phyloP scores from a whole-genome alignment of 2,888 invertebrate species.

The Leptinotarsa rubiginosa region DNA sequence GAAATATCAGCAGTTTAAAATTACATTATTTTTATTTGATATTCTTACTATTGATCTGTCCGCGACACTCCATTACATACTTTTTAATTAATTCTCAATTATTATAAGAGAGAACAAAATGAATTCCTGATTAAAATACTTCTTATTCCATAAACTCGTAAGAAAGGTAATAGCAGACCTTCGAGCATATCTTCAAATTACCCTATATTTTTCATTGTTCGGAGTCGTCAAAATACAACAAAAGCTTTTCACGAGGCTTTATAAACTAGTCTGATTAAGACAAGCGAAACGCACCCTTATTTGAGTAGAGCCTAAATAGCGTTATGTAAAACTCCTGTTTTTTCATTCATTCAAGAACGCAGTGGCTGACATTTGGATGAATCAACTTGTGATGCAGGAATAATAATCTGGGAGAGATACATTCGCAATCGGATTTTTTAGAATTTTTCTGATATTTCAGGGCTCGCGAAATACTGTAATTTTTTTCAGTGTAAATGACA shows the following conservation, averaged over 20 bases:
- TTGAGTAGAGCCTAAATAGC: slow-evolving; percentile 59
- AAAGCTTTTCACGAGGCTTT: slow-evolving; percentile 62
- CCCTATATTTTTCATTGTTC: slow-evolving; percentile 62
- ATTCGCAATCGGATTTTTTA: no score
- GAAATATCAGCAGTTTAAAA: no score
- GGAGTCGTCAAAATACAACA: slow-evolving; percentile 65
- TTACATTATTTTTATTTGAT: no score
- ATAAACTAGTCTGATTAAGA: slow-evolving; percentile 66
- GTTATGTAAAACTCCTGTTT: slow-evolving; percentile 63
- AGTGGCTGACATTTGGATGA: slow-evolving; percentile 12
- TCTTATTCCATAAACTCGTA: slow-evolving; percentile 24
- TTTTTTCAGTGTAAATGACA: no score
- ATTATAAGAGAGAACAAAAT: background rate
- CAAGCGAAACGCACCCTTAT: slow-evolving; percentile 65
- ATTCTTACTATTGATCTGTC: background rate
- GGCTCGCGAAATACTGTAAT: no score
- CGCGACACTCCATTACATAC: background rate
- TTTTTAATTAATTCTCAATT: background rate
- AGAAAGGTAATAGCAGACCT: slow-evolving; percentile 44
- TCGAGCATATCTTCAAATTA: slow-evolving; percentile 60
- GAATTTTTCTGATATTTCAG: no score
- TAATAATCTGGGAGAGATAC: background rate
- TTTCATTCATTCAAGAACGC: slow-evolving; percentile 56
- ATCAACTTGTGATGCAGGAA: no score
- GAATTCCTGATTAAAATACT: slow-evolving; percentile 22